Base-by-base conservation (phyloP, 2,797 vertebrate genomes). In the Sebastes goodei region DNA sequence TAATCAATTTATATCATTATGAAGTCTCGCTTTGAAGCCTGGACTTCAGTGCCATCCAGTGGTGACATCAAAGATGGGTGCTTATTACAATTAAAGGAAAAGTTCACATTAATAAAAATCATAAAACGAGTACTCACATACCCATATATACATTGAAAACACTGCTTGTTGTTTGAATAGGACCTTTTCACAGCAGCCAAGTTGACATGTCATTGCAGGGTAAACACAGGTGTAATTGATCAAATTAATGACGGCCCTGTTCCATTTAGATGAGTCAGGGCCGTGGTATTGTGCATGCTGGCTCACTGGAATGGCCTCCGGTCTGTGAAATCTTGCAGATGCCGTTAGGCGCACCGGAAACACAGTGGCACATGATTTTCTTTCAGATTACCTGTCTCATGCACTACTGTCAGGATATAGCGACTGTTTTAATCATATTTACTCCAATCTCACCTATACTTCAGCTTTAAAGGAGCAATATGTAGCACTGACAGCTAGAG, bases 21-120 rank as follows among this genome's bases (percentile, higher is more conserved):
- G 53, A 30, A 72, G 65, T 27, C n/a, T 71, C 8, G 17, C 80
- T 90, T 90, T 88, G 86, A 94, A 86, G 70, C 79, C 81, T 90
- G 89, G 86, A 76, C 88, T 87, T 94, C 86, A 94, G 91, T 88
- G 94, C 95, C 95, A 90, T 91, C 96, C 88, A 89, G 94, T 95
- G 95, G 95, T 84, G 68, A 83, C 27, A 75, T 29, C 74, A 83
- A 76, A 74, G 61, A 82, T 74, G 67, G 75, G 71, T 35, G 15
- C 9, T 53, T 7, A 76, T 78, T 72, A 38, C 49, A 74, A 71
- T 76, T 79, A 56, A 66, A 35, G 33, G 49, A n/a, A 63, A 53
- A 11, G 4, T 61, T 75, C 23, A 25, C 27, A 8, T 9, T 60
- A 6, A 5, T 14, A 8, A 15, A 42, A 42, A 15, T 32, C n/a